Conservation (phyloP, 1,140 invertebrate genomes). For the Drosophila tani region DNA sequence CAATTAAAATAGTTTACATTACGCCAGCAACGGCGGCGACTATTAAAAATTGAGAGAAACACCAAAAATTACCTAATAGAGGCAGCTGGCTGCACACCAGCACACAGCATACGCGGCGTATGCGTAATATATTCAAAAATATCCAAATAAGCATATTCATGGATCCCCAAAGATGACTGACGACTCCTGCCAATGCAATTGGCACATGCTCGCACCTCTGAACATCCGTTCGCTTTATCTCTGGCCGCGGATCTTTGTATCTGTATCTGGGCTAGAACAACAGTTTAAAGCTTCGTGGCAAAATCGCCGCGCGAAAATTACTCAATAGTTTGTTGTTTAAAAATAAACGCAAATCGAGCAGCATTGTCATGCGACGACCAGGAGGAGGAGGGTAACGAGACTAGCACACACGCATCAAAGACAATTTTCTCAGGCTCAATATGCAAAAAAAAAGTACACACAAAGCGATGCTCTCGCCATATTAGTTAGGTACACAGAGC, state of each 20-base stretch:
- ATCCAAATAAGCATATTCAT: conserved; percentile 55
- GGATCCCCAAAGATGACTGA: conserved; percentile 37
- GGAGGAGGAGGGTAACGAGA: conserved; percentile 19
- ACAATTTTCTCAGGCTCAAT: conserved; percentile 66
- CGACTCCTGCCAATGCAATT: conserved; percentile 66
- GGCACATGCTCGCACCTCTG: conserved; percentile 42
- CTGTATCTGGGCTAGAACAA: conserved; percentile 69
- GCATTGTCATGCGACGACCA: conserved; percentile 55
- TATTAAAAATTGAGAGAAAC: conserved; percentile 63
- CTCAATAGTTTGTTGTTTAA: conserved; percentile 73
- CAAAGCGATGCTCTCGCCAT: conserved; percentile 13
- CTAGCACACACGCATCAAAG: conserved; percentile 70
- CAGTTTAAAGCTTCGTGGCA: conserved; percentile 38
- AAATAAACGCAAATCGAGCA: conserved; percentile 73
- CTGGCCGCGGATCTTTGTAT: conserved; percentile 5
- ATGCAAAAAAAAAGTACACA: conserved; percentile 52
- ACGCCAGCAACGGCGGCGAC: conserved; percentile 47
- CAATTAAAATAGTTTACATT: conserved; percentile 83
- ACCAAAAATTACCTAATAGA: conserved; percentile 74
- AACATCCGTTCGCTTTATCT: conserved; percentile 46
- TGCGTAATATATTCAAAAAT: conserved; percentile 79
- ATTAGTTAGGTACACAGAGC: neutral
- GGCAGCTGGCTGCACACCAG: conserved; percentile 56
- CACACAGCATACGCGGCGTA: conserved; percentile 54
- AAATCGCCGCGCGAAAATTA: conserved; percentile 51